These are phyloP conservation scores for Nesoenas mayeri DNA, from an alignment of 2,113 vertebrate genomes.

Conservation along the genomic window DNA sequence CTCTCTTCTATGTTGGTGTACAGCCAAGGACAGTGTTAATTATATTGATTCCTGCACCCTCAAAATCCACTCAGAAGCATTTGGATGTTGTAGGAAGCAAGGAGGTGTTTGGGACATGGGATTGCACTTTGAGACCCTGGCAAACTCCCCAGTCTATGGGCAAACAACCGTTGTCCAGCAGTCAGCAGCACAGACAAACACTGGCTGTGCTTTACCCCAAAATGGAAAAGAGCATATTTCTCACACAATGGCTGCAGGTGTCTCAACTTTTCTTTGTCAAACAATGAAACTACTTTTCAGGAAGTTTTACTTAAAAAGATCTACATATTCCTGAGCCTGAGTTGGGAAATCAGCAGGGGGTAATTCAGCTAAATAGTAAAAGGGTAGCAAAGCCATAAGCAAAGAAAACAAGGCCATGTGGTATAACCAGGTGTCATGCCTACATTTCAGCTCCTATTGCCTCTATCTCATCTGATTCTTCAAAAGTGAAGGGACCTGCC, in stretches of 20 bases:
- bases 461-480: neutral
- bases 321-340: neutral
- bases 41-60: neutral
- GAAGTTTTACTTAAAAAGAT: neutral
- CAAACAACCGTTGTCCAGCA: neutral
- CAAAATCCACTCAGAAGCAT: neutral
- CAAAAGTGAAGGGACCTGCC: neutral
- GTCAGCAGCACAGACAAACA: neutral
- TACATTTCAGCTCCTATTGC: neutral
- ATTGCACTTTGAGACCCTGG: neutral
- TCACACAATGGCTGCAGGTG: neutral
- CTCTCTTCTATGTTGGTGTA: neutral
- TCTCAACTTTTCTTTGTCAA: neutral
- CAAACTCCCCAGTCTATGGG: neutral
- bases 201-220: neutral
- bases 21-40: neutral
- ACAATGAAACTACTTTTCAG: neutral
- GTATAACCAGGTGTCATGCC: neutral
- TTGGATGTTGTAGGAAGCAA: neutral
- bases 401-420: neutral
- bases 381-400: neutral
- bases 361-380: neutral
- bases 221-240: neutral
- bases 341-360: neutral
- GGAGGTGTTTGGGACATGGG: accelerated